Conservation (phyloP, 2,888 invertebrate species). For the Lasioglossum figueresi region DNA sequence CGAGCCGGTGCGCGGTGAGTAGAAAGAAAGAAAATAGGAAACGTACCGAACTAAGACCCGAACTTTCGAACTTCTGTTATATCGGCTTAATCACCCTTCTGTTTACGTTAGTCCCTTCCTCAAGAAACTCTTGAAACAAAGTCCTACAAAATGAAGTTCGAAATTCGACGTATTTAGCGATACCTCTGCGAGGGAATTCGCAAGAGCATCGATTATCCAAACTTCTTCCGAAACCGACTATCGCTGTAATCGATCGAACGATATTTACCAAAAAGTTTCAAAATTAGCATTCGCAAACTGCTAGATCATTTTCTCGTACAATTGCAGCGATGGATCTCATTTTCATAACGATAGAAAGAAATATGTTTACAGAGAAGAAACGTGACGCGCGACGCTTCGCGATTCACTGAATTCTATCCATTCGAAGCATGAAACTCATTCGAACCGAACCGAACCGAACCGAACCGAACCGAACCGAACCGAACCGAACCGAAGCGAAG, state of each 20-base stretch:
- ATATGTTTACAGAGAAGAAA: background rate
- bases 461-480: background rate
- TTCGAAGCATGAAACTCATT: background rate
- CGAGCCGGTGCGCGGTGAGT: slow-evolving; percentile 24
- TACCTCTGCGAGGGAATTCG: slow-evolving; percentile 34
- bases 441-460: background rate
- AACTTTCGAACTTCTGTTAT: slow-evolving; percentile 58
- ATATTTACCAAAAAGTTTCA: background rate
- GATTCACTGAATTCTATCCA: background rate
- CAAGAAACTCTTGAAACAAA: slow-evolving; percentile 64
- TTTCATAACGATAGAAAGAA: background rate
- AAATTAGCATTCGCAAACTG: background rate
- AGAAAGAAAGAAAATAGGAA: slow-evolving; percentile 58
- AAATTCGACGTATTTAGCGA: slow-evolving; percentile 61
- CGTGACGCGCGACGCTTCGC: no score
- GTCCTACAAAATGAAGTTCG: slow-evolving; percentile 66
- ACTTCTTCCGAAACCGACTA: background rate
- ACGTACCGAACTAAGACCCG: slow-evolving; percentile 37
- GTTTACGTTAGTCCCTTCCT: slow-evolving; percentile 63
- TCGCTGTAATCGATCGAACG: background rate
- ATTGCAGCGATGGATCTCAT: background rate
- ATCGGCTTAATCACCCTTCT: slow-evolving; percentile 71
- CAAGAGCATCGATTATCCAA: slow-evolving; percentile 3
- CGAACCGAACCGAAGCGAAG: background rate
- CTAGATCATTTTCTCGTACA: no score